A percentile compares a stretch with the other conserved stretches of the same genome.
These are phyloP conservation scores for Acholoe squamosa DNA, from an alignment of 2,888 invertebrate genomes.

Conservation along the genomic window DNA sequence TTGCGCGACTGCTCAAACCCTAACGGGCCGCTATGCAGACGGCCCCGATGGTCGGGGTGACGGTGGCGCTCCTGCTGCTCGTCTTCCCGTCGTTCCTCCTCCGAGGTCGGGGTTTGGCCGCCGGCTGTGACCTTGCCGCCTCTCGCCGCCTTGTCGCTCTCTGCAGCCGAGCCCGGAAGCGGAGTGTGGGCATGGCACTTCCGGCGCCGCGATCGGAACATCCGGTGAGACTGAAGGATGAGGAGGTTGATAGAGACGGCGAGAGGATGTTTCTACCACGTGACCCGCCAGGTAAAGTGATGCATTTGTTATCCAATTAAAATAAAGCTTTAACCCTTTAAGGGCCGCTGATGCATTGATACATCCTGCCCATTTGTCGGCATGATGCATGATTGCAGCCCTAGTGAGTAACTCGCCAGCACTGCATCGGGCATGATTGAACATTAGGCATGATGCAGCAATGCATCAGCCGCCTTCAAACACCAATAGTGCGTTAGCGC, in stretches of 20 bases:
- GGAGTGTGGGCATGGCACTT: neutral
- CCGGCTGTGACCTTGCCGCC: conserved; percentile 43
- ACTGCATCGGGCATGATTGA: too few relatives aligned
- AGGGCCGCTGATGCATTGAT: too few relatives aligned
- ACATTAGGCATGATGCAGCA: too few relatives aligned
- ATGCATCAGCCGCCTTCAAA: too few relatives aligned
- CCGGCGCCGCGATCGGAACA: neutral
- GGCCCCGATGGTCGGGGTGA: neutral
- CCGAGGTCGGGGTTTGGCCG: neutral
- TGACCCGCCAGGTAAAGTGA: neutral
- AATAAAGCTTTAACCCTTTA: too few relatives aligned
- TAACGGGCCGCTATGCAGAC: neutral
- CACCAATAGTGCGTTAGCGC: too few relatives aligned
- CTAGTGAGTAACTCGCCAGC: too few relatives aligned
- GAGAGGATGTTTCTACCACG: neutral
- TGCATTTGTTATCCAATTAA: too few relatives aligned
- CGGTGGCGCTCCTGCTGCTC: conserved; percentile 15
- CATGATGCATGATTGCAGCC: too few relatives aligned
- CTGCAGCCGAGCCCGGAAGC: conserved; percentile 37
- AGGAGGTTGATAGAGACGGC: neutral
- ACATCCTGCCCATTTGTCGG: too few relatives aligned
- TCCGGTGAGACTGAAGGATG: neutral
- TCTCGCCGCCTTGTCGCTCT: conserved; percentile 25
- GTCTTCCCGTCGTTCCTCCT: neutral
- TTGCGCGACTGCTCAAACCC: too few relatives aligned